Base-by-base conservation (phyloP, 2,797 vertebrate species). In the Pseudopleuronectes americanus region DNA sequence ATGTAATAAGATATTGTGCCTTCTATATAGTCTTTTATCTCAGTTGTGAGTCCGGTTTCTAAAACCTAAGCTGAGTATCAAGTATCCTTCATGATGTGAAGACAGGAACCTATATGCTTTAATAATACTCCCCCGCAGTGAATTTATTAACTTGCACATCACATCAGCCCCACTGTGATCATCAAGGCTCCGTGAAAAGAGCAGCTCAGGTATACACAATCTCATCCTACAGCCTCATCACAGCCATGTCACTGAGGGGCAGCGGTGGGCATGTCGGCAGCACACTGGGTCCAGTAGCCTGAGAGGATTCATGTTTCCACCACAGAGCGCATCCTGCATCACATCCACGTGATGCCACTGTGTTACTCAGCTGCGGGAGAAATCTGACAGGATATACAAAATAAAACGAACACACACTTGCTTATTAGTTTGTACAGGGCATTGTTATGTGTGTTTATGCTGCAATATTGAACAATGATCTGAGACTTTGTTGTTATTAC, bases 91-190 rank as follows among this genome's bases (percentile, higher is more conserved):
- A 68, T 45, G n/a, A 51, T 0, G 1, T n/a, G 51, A 75, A 52
- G 43, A 28, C 21, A 55, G 68, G 24, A 55, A 52, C 21, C 19
- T 31, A 24, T 23, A 36, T 28, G 17, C 28, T 43, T 48, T 31
- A 59, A 56, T 69, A 69, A 71, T 24, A 53, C 49, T 60, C 38
- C 38, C 70, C 74, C 45, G 59, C 63, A 57, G 73, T 21, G 62
- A 17, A 24, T 60, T 49, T 67, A 71, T 76, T 70, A 70, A 67
- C 53, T 38, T 52, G 3, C 54, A 57, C 33, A 62, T 72, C 26
- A 21, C 26, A 49, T 60, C 72, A 36, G 38, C 47, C 68, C 22
- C 26, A 64, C 55, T 52, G 65, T 51, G 43, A 58, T 54, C 31
- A 65, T 71, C 67, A 71, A 10, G 51, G 41, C 21, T 28, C 26